Percentiles rank a stretch among this genome's conserved stretches.
Evolutionary conservation across 1,140 invertebrate genomes (phyloP).

Genomic region (Temnothorax nylanderi): DNA sequence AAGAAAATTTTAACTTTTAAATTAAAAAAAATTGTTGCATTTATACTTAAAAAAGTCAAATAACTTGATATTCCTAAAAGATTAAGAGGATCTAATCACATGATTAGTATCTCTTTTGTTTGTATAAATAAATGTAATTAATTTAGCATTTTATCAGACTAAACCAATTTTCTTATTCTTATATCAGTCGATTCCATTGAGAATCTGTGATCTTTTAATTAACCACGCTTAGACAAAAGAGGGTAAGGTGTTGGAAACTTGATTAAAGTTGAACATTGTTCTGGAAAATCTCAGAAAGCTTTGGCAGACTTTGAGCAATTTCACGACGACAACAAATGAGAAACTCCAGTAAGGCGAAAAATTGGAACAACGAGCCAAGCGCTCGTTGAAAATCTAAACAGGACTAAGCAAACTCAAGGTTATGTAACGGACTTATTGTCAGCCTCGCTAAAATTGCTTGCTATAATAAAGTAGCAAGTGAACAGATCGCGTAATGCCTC

Average conservation of each 20-base stretch:
- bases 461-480: slow-evolving; percentile 72
- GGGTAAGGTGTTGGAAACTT: slow-evolving; percentile 18
- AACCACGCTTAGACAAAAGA: not conserved
- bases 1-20: not conserved
- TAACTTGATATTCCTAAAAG: not conserved
- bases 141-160: not conserved
- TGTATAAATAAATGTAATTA: not conserved
- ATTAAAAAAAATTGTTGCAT: not conserved
- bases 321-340: slow-evolving; percentile 44
- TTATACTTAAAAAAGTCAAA: not conserved
- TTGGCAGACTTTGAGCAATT: slow-evolving; percentile 37
- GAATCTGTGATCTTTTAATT: slow-evolving; percentile 55
- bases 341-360: slow-evolving; percentile 6
- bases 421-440: slow-evolving; percentile 72
- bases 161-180: slow-evolving; percentile 9
- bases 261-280: slow-evolving; percentile 56
- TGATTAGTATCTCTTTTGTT: not conserved
- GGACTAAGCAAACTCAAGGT: slow-evolving; percentile 38
- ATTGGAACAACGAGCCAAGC: slow-evolving; percentile 12
- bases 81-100: not conserved
- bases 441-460: slow-evolving; percentile 65
- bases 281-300: slow-evolving; percentile 12
- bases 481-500: slow-evolving; percentile 65
- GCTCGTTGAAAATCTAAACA: slow-evolving; percentile 61
- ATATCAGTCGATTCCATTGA: not conserved